Percentiles rank a stretch among this genome's conserved stretches.
Evolutionary conservation across 2,888 invertebrate species (phyloP).

Genomic region (Chouioia cunea): DNA sequence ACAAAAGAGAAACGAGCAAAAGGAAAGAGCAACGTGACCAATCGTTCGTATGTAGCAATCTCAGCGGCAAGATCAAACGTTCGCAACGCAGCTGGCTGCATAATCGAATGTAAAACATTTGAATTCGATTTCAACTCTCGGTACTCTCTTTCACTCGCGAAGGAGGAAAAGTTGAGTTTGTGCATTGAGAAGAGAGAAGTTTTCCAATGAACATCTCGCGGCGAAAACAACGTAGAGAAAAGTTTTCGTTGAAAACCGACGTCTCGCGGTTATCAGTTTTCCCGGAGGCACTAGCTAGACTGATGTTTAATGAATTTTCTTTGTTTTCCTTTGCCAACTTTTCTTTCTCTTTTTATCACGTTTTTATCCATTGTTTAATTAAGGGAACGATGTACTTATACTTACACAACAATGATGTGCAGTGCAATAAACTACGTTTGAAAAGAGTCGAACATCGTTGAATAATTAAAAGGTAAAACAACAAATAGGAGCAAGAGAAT

Average conservation of each 20-base stretch:
- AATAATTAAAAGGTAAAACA: constrained; percentile 25
- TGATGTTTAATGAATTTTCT: constrained; percentile 13
- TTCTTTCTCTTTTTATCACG: not conserved
- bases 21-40: no score
- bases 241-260: not conserved
- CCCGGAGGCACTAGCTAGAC: constrained; percentile 13
- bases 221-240: not conserved
- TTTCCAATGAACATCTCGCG: constrained; percentile 33
- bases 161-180: not conserved
- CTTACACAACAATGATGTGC: no score
- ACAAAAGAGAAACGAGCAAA: no score
- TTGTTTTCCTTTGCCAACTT: not conserved
- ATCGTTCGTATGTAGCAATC: no score
- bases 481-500: no score
- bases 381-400: not conserved
- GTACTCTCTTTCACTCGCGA: not conserved
- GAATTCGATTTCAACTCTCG: constrained; percentile 21
- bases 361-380: constrained; percentile 14
- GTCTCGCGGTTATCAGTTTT: constrained; percentile 7
- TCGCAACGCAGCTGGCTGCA: not conserved
- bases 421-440: no score
- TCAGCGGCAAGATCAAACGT: no score
- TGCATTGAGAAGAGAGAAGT: constrained; percentile 7
- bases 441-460: not conserved
- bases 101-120: constrained; percentile 29